phyloP scores from a whole-genome alignment of 1,140 invertebrate genomes.

The Diorhabda elongata region DNA sequence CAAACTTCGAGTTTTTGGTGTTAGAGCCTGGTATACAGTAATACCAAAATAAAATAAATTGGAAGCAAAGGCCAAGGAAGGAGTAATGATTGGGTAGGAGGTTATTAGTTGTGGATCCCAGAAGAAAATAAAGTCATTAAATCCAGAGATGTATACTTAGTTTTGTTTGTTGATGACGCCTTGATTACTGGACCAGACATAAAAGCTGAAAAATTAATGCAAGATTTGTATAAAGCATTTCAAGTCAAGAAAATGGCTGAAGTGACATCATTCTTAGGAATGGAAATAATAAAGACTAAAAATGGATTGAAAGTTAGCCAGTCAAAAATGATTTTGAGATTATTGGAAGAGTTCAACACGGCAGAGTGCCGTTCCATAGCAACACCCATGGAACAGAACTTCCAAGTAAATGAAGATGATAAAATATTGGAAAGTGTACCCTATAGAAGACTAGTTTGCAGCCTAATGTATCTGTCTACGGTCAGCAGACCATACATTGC shows the following conservation, averaged over 20 bases:
- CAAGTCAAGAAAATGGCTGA: not conserved
- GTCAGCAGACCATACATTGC: constrained; percentile 11
- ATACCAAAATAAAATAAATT: not conserved
- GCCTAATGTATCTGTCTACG: constrained; percentile 10
- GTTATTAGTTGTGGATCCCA: too few species aligned
- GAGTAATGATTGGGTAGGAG: too few species aligned
- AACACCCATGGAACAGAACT: constrained; percentile 1
- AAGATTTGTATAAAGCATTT: not conserved
- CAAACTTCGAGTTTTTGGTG: constrained; percentile 7
- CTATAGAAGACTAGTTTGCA: constrained; percentile 10
- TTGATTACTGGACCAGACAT: constrained; percentile 7
- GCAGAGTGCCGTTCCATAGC: not conserved
- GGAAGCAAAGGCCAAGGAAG: too few species aligned
- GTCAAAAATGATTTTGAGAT: not conserved
- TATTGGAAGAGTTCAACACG: constrained; percentile 5
- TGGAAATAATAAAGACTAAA: constrained; percentile 5
- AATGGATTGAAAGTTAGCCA: constrained; percentile 9
- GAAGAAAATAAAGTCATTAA: too few species aligned
- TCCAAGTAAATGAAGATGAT: constrained; percentile 12
- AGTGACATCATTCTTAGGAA: constrained; percentile 3
- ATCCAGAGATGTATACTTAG: constrained; percentile 1
- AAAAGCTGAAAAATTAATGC: constrained; percentile 7
- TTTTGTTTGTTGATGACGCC: constrained; percentile 10
- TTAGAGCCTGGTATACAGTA: constrained; percentile 15
- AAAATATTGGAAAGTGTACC: constrained; percentile 4